Evolutionary conservation across 2,888 invertebrate genomes (phyloP).

Genomic region (Malacosoma neustria): DNA sequence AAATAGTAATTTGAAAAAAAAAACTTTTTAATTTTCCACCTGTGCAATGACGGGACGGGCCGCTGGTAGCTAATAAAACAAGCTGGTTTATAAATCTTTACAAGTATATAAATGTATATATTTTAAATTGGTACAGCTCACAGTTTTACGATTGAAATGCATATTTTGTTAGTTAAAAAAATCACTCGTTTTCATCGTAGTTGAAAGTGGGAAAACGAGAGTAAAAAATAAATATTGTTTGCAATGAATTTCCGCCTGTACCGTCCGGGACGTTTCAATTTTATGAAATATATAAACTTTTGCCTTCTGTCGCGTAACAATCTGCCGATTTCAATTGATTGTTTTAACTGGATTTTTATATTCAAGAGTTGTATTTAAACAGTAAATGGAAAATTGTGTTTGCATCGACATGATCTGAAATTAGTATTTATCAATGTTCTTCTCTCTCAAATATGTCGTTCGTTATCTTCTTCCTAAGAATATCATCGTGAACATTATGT

Average conservation of each 20-base stretch:
- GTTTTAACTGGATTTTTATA: slow-evolving; percentile 15
- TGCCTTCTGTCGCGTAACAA: slow-evolving; percentile 30
- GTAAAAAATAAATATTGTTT: slow-evolving; percentile 44
- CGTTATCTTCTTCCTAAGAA: no score
- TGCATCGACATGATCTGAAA: no score
- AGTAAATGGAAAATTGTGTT: no score
- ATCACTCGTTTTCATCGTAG: slow-evolving; percentile 37
- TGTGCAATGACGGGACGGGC: no score
- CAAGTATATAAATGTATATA: slow-evolving; percentile 3
- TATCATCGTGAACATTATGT: no score
- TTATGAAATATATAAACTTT: slow-evolving; percentile 48
- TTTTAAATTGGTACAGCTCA: slow-evolving; percentile 2
- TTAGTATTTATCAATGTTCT: no score
- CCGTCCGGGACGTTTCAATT: slow-evolving; percentile 50
- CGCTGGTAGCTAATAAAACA: no score
- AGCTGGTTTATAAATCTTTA: no score
- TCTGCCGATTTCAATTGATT: slow-evolving; percentile 27
- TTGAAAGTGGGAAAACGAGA: slow-evolving; percentile 39
- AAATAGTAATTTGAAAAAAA: no score
- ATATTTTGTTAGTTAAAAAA: slow-evolving; percentile 28
- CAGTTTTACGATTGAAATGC: background rate
- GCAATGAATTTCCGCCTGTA: slow-evolving; percentile 53
- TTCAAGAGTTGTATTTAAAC: no score
- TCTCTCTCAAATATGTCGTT: no score
- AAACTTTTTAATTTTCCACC: no score